These are phyloP conservation scores for Pseudomyrmex gracilis DNA, from an alignment of 1,140 invertebrate genomes.

Conservation along the genomic window DNA sequence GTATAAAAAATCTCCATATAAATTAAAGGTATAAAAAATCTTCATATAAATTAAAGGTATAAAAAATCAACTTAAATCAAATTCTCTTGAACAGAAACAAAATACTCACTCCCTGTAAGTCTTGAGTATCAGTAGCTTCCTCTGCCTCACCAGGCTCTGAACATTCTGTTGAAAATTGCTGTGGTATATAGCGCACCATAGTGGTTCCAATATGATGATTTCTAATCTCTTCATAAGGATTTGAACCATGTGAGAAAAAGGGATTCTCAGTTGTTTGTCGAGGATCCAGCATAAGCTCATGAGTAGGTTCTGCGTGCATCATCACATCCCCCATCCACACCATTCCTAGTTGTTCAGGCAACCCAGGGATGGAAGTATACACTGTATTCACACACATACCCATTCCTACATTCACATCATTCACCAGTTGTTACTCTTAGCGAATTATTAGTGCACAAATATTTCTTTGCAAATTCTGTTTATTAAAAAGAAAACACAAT, in stretches of 20 bases:
- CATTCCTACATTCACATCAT: constrained; percentile 73
- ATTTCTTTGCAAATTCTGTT: constrained; percentile 35
- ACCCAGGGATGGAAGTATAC: constrained; percentile 86
- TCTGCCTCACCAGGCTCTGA: constrained; percentile 84
- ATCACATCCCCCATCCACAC: constrained; percentile 91
- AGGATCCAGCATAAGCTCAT: constrained; percentile 87
- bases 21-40: too few species aligned
- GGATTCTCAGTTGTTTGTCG: constrained; percentile 85
- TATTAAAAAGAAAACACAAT: neutral
- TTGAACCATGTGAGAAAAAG: constrained; percentile 87
- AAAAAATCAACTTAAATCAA: neutral
- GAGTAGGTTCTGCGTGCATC: constrained; percentile 86
- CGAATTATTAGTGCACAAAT: constrained; percentile 6
- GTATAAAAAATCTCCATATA: too few species aligned
- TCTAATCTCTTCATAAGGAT: constrained; percentile 87
- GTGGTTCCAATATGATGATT: constrained; percentile 85
- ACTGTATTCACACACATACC: constrained; percentile 83
- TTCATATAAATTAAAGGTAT: too few species aligned
- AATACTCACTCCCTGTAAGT: constrained; percentile 81
- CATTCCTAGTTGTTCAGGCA: constrained; percentile 88
- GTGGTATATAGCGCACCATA: constrained; percentile 85
- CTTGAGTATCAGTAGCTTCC: constrained; percentile 81
- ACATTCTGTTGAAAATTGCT: constrained; percentile 81
- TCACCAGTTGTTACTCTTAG: constrained; percentile 62
- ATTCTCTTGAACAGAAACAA: neutral